Evolutionary conservation across 2,888 invertebrate species (phyloP).

Genomic region (Barypeithes pellucidus): DNA sequence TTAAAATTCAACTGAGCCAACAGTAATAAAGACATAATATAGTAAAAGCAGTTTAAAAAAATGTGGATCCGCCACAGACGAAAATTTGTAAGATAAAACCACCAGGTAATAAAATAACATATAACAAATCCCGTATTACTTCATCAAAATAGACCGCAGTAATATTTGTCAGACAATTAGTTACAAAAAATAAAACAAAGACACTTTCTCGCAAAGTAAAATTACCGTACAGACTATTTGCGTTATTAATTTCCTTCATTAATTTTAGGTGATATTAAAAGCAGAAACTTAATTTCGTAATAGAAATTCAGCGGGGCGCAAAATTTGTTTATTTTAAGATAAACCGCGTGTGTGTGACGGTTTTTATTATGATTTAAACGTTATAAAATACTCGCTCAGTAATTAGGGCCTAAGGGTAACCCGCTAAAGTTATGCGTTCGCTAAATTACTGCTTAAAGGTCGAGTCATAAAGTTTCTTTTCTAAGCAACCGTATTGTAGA

Average conservation of each 20-base stretch:
- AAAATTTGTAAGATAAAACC: no score
- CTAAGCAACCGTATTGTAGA: conserved; percentile 10
- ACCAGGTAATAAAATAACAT: no score
- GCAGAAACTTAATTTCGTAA: conserved; percentile 56
- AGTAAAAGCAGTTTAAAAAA: no score
- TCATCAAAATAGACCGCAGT: no score
- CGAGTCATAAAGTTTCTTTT: conserved; percentile 35
- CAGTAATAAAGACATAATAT: no score
- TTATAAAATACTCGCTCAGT: conserved; percentile 45
- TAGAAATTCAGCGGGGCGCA: conserved; percentile 57
- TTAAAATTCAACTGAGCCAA: no score
- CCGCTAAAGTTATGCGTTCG: conserved; percentile 40
- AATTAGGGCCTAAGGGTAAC: conserved; percentile 46
- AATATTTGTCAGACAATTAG: background rate
- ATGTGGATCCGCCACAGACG: no score
- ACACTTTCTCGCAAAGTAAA: background rate
- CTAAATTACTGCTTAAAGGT: conserved; percentile 45
- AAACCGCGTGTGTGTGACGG: conserved; percentile 49
- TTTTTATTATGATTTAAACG: conserved; percentile 55
- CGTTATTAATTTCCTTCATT: conserved; percentile 47
- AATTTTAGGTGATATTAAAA: conserved; percentile 48
- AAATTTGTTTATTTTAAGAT: conserved; percentile 58
- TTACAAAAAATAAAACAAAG: conserved; percentile 1
- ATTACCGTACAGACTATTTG: conserved; percentile 22
- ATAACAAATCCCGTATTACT: no score